A percentile compares a stretch with the other conserved stretches of the same genome.
Conservation (phyloP, 2,113 vertebrate species). For the Nicator chloris region DNA sequence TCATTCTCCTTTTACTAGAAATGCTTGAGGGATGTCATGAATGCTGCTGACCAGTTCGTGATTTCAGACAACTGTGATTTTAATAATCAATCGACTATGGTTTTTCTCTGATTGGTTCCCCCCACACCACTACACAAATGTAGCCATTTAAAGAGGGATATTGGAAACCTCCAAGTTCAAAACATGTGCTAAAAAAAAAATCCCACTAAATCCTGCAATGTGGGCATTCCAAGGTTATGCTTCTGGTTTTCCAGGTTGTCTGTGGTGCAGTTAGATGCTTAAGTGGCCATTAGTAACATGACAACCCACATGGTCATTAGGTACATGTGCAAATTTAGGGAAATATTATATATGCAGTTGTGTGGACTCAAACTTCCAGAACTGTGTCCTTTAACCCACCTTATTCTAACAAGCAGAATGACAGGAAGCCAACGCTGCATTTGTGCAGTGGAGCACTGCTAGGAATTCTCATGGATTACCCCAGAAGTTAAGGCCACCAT, state of each 20-base stretch:
- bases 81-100: neutral
- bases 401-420: neutral
- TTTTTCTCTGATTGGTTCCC: neutral
- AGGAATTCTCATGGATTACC: neutral
- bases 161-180: neutral
- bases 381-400: neutral
- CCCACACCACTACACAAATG: neutral
- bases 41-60: neutral
- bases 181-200: neutral
- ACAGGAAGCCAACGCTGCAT: neutral
- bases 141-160: neutral
- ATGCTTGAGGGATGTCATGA: neutral
- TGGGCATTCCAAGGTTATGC: neutral
- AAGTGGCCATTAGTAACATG: neutral
- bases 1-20: neutral
- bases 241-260: neutral
- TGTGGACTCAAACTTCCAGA: neutral
- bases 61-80: neutral
- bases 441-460: neutral
- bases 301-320: neutral
- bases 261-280: neutral
- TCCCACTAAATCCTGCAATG: accelerated
- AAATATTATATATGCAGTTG: no score
- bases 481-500: neutral
- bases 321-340: neutral